These are phyloP conservation scores for Nasonia longicornis DNA, from an alignment of 1,140 invertebrate species.

Conservation along the genomic window DNA sequence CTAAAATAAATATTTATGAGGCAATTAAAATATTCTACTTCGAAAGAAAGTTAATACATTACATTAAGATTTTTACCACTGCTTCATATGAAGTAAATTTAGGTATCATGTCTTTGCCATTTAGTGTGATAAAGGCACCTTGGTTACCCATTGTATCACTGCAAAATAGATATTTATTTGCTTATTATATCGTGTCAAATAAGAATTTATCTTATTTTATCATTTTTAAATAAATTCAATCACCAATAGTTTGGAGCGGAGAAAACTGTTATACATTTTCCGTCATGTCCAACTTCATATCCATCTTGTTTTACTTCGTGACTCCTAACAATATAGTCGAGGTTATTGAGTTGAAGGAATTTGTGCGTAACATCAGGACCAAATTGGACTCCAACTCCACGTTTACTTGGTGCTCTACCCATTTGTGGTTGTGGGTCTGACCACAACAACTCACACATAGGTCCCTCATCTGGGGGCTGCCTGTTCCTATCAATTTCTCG, in stretches of 20 bases:
- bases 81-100: conserved; percentile 93
- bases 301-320: conserved; percentile 99
- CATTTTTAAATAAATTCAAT: conserved; percentile 43
- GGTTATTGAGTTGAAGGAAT: conserved; percentile 87
- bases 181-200: neutral
- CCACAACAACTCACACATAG: conserved; percentile 98
- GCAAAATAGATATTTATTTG: conserved; percentile 42
- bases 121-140: conserved; percentile 96
- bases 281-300: conserved; percentile 94
- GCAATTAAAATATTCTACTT: conserved; percentile 6
- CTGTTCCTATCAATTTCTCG: conserved; percentile 88
- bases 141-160: conserved; percentile 99
- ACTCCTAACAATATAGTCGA: conserved; percentile 95
- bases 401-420: conserved; percentile 92
- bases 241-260: conserved; percentile 99
- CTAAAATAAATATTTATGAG: conserved; percentile 72
- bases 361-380: conserved; percentile 95
- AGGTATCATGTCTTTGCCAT: conserved; percentile 90
- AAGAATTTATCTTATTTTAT: conserved; percentile 8
- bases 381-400: conserved; percentile 98
- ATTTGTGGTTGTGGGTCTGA: conserved; percentile 93
- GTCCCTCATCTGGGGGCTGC: conserved; percentile 96
- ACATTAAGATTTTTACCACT: conserved; percentile 79
- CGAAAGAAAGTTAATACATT: neutral
- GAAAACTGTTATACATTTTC: conserved; percentile 95